Percentiles rank a stretch among this genome's conserved stretches.
phyloP scores from a whole-genome alignment of 2,888 invertebrate genomes.

The Colostygia pectinataria region DNA sequence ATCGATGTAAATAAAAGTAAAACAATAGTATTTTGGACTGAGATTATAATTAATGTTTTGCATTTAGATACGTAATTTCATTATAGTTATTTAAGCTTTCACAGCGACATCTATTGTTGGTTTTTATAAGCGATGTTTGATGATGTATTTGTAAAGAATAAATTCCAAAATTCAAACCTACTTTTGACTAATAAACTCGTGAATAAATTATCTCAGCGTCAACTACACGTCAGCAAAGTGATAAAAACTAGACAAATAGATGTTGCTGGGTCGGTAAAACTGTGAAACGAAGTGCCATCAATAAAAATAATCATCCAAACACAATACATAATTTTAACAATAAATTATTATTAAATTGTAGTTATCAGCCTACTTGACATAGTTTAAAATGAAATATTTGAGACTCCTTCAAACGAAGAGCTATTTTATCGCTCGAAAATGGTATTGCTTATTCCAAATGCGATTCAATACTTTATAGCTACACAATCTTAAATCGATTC shows the following conservation, averaged over 20 bases:
- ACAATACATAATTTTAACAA: conserved; percentile 1
- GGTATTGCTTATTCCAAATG: no score
- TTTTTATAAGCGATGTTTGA: not conserved
- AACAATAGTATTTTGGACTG: conserved; percentile 74
- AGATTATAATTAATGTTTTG: conserved; percentile 68
- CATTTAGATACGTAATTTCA: conserved; percentile 64
- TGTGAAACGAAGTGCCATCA: conserved; percentile 33
- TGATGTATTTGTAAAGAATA: no score
- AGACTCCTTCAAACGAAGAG: no score
- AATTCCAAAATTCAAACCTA: no score
- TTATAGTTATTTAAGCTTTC: conserved; percentile 37
- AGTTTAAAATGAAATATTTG: no score
- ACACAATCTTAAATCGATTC: no score
- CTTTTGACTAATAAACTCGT: no score
- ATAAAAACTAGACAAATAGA: conserved; percentile 32
- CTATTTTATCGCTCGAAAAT: no score
- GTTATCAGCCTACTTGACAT: no score
- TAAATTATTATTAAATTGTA: not conserved
- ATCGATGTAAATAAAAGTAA: conserved; percentile 62
- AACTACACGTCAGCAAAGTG: no score
- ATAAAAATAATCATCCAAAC: conserved; percentile 16
- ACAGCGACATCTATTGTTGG: conserved; percentile 51
- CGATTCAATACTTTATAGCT: no score
- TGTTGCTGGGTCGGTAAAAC: conserved; percentile 24
- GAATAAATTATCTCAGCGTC: no score